A percentile compares a stretch with the other conserved stretches of the same genome.
These are phyloP conservation scores for Platygyra sinensis DNA, from an alignment of 64 coral and sea anemone species.

Conservation along the genomic window DNA sequence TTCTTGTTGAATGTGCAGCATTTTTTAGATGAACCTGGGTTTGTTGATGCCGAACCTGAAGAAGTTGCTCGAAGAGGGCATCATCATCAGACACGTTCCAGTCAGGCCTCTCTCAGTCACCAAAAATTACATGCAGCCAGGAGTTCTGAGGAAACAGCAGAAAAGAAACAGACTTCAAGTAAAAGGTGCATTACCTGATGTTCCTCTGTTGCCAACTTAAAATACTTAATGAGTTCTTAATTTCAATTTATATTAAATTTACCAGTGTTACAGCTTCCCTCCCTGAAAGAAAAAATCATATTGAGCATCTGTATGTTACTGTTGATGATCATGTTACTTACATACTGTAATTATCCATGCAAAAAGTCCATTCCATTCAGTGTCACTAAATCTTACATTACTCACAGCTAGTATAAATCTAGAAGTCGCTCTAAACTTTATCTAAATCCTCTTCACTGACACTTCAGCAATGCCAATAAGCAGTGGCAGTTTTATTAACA, in stretches of 20 bases:
- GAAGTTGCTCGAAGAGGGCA: conserved; percentile 35
- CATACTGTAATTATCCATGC: too few species aligned
- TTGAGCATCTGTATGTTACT: too few species aligned
- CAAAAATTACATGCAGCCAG: neutral
- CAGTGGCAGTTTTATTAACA: too few species aligned
- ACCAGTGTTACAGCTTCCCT: too few species aligned
- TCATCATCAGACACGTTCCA: conserved; percentile 14
- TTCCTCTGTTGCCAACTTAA: neutral
- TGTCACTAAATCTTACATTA: neutral
- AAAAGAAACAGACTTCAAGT: neutral
- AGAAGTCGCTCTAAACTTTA: too few species aligned
- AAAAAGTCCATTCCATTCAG: neutral
- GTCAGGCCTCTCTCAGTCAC: neutral
- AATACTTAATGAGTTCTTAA: too few species aligned
- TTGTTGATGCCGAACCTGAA: conserved; percentile 32
- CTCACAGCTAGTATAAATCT: neutral
- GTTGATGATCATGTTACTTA: too few species aligned
- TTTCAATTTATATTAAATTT: too few species aligned
- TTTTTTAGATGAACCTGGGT: conserved; percentile 6
- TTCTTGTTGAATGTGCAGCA: neutral
- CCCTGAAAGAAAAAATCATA: too few species aligned
- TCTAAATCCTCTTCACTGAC: too few species aligned
- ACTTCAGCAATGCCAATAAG: too few species aligned
- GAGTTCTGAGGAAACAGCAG: neutral
- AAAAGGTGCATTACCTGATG: neutral